A percentile compares a stretch with the other conserved stretches of the same genome.
phyloP scores from a whole-genome alignment of 2,797 vertebrate genomes.

The Hydrophis major region DNA sequence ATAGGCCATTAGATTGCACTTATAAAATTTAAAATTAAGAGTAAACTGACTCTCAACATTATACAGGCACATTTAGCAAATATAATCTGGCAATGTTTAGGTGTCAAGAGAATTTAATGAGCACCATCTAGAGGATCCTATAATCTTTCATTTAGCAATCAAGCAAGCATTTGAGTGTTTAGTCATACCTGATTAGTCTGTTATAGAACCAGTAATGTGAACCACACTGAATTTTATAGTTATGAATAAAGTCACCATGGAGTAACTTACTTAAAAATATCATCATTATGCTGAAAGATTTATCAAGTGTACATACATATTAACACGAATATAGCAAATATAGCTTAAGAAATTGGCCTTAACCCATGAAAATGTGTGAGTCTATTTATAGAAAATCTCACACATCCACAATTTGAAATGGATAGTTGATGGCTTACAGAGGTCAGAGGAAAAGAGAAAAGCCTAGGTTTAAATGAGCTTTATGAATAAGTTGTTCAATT shows the following conservation, averaged over 20 bases:
- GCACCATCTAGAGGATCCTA: conserved; percentile 16
- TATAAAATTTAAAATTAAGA: not conserved
- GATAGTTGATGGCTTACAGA: not conserved
- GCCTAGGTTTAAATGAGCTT: conserved; percentile 19
- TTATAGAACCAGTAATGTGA: conserved; percentile 12
- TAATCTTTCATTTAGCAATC: conserved; percentile 34
- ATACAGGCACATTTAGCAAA: conserved; percentile 17
- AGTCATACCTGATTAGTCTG: conserved; percentile 25
- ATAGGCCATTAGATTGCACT: not conserved
- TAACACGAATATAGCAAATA: conserved; percentile 38
- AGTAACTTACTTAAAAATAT: conserved; percentile 32
- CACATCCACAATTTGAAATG: not conserved
- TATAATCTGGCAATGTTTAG: conserved; percentile 3
- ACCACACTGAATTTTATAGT: conserved; percentile 19
- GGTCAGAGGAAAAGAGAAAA: conserved; percentile 28
- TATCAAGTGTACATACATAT: conserved; percentile 10
- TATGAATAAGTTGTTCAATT: conserved; percentile 25
- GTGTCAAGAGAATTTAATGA: conserved; percentile 32
- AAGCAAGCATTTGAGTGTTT: conserved; percentile 10
- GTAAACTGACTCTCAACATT: not conserved
- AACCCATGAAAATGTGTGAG: conserved; percentile 19
- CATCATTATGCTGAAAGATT: conserved; percentile 29
- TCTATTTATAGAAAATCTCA: conserved; percentile 33
- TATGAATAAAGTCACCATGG: conserved; percentile 27
- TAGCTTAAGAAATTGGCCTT: conserved; percentile 32